phyloP scores from a whole-genome alignment of 2,113 vertebrate genomes.

The Leptodactylus fuscus region DNA sequence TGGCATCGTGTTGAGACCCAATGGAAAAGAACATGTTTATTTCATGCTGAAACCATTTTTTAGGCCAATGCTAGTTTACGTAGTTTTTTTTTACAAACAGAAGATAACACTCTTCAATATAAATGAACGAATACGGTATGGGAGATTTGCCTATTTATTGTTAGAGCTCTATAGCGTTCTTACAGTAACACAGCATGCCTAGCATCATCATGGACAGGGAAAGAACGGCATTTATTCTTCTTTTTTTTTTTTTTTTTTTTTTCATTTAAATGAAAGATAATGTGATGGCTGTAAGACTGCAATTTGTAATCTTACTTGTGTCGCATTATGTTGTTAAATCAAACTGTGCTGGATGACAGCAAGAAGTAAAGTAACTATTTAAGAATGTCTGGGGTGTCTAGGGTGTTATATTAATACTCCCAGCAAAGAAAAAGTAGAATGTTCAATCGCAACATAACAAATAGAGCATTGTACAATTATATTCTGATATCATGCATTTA shows the following conservation, averaged over 20 bases:
- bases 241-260: conserved; percentile 8
- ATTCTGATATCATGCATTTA: not conserved
- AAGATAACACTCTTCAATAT: not conserved
- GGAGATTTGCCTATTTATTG: not conserved
- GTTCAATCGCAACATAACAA: not conserved
- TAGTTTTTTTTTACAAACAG: not conserved
- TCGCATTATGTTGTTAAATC: conserved; percentile 28
- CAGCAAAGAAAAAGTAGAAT: not conserved
- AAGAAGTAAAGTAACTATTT: conserved; percentile 13
- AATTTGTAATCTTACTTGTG: conserved; percentile 36
- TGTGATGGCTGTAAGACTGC: conserved; percentile 19
- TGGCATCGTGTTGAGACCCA: not conserved
- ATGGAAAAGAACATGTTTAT: not conserved
- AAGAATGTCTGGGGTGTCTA: not conserved
- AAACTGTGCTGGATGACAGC: conserved; percentile 16
- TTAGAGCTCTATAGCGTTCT: not conserved
- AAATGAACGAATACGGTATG: not conserved
- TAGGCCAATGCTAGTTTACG: not conserved
- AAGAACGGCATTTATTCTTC: conserved; percentile 18
- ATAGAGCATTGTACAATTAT: not conserved
- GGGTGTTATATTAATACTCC: not conserved
- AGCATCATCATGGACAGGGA: not conserved
- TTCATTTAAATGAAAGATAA: not conserved
- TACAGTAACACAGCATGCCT: not conserved
- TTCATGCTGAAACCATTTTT: not conserved